phyloP scores from a whole-genome alignment of 2,113 vertebrate species.

The Onychostruthus taczanowskii region DNA sequence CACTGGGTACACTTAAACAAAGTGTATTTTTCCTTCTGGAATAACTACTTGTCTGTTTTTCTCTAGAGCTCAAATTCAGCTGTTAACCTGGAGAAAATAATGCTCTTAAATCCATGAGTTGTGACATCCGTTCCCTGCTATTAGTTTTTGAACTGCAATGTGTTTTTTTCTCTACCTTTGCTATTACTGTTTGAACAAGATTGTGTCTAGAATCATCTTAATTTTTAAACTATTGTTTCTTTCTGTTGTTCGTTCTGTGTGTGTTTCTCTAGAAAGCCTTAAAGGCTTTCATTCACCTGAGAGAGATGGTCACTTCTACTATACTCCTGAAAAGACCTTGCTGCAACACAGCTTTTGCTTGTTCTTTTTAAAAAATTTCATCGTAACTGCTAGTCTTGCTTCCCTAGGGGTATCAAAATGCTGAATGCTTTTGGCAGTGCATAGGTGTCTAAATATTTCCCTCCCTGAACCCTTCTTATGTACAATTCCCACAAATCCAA shows the following conservation, averaged over 20 bases:
- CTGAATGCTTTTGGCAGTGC: not conserved
- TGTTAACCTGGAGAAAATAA: not conserved
- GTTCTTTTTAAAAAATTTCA: not conserved
- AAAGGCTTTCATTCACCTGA: not conserved
- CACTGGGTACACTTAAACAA: not conserved
- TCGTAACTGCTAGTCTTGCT: not conserved
- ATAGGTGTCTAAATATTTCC: not conserved
- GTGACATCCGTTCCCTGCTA: not conserved
- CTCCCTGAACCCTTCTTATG: not conserved
- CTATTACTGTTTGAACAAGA: not conserved
- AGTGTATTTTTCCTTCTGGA: not conserved
- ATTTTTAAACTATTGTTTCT: not conserved
- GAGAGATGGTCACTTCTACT: not conserved
- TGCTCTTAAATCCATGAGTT: not conserved
- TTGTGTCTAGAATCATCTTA: not conserved
- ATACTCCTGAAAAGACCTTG: not conserved
- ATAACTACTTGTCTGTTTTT: not conserved
- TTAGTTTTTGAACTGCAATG: not conserved
- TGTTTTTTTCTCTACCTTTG: fast-evolving
- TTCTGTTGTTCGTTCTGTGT: not conserved
- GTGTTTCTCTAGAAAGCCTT: not conserved
- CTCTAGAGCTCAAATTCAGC: not conserved
- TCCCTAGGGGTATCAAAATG: not conserved
- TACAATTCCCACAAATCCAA: not conserved
- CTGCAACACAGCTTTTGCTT: not conserved